These are phyloP conservation scores for Heliconius hewitsoni DNA, from an alignment of 1,140 invertebrate genomes.

Conservation along the genomic window DNA sequence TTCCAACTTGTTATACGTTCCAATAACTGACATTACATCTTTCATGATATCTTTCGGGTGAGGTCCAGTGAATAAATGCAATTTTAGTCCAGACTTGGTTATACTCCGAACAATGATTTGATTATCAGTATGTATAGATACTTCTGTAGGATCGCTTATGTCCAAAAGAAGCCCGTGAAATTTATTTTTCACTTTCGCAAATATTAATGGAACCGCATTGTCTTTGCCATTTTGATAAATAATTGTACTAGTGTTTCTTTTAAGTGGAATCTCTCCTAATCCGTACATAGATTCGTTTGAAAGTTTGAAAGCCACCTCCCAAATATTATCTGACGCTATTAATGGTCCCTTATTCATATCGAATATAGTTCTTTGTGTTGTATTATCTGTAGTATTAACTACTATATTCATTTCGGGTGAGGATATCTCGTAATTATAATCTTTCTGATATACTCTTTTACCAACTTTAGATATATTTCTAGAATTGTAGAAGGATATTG, in stretches of 20 bases:
- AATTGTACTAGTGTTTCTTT: constrained; percentile 52
- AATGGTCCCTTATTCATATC: constrained; percentile 64
- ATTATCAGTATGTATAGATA: constrained; percentile 51
- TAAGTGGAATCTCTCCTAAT: constrained; percentile 66
- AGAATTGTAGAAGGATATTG: constrained; percentile 59
- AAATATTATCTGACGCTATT: constrained; percentile 70
- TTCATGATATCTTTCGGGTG: constrained; percentile 65
- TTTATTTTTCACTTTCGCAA: constrained; percentile 54
- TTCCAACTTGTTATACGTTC: constrained; percentile 47
- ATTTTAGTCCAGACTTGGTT: constrained; percentile 54
- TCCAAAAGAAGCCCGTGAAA: constrained; percentile 69
- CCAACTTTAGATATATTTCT: constrained; percentile 37
- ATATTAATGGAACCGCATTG: constrained; percentile 65
- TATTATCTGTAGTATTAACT: constrained; percentile 42
- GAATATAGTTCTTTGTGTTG: constrained; percentile 55
- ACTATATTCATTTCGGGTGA: constrained; percentile 60
- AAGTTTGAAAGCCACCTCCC: constrained; percentile 69
- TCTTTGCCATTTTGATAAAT: constrained; percentile 59
- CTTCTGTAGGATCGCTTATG: constrained; percentile 57
- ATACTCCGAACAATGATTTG: constrained; percentile 64
- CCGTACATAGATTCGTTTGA: constrained; percentile 69
- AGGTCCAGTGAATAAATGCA: constrained; percentile 71
- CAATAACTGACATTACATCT: constrained; percentile 57
- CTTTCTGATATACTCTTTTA: constrained; percentile 52
- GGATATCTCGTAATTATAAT: constrained; percentile 56